Conservation (phyloP, 2,113 vertebrate genomes). For the Daboia siamensis region DNA sequence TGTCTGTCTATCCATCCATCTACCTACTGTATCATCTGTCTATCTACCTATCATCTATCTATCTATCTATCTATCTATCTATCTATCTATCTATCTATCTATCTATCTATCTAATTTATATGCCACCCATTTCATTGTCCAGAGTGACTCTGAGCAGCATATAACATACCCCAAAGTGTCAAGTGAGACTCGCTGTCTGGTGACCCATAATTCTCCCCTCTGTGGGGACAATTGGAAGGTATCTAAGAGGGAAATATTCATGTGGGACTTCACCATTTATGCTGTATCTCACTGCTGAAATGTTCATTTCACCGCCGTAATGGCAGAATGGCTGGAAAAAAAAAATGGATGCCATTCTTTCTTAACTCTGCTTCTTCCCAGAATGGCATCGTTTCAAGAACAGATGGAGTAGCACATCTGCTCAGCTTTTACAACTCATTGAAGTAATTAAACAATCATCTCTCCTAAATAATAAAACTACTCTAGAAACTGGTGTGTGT, state of each 20-base stretch:
- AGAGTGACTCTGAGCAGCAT: neutral
- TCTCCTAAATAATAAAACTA: constrained; percentile 49
- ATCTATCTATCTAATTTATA: neutral
- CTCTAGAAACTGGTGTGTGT: neutral
- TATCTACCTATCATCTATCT: no score
- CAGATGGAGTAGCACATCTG: constrained; percentile 55
- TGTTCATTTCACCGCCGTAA: neutral
- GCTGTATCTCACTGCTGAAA: neutral
- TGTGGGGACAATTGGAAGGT: neutral
- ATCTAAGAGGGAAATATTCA: neutral
- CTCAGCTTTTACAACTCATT: constrained; percentile 48
- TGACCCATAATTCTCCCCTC: neutral
- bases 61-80: no score
- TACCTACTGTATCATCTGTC: no score
- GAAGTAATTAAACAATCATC: constrained; percentile 67
- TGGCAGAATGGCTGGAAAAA: neutral
- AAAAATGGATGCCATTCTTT: neutral
- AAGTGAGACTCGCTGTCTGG: neutral
- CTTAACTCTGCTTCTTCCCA: constrained; percentile 48
- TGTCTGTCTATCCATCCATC: no score
- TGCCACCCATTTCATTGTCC: neutral
- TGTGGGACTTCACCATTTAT: neutral
- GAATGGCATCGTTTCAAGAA: constrained; percentile 53
- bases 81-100: no score
- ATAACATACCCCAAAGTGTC: neutral